Conservation (phyloP, 2,113 vertebrate genomes). For the Nycticorax nycticorax region DNA sequence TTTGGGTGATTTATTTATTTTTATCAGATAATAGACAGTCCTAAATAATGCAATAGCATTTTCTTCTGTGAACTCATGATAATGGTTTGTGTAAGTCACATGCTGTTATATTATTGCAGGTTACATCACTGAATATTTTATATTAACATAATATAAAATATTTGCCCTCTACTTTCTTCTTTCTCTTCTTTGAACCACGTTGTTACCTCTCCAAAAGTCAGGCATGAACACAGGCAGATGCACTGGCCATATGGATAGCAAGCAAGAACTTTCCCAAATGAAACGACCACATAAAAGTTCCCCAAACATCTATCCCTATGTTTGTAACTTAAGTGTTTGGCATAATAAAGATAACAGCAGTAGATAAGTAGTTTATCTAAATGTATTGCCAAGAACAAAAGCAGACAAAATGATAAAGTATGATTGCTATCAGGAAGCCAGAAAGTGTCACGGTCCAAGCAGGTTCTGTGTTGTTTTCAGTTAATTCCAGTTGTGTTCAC, state of each 20-base stretch:
- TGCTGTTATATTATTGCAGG: neutral
- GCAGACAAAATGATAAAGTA: conserved; percentile 20
- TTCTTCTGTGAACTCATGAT: neutral
- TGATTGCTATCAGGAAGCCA: conserved; percentile 36
- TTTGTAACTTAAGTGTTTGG: conserved; percentile 54
- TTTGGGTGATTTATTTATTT: neutral
- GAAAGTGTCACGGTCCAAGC: neutral
- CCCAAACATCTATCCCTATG: neutral
- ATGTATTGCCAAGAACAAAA: conserved; percentile 53
- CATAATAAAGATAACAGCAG: conserved; percentile 59
- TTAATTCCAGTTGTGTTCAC: conserved; percentile 1
- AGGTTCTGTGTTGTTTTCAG: conserved; percentile 18
- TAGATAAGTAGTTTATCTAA: conserved; percentile 53
- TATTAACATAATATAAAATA: neutral
- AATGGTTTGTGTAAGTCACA: neutral
- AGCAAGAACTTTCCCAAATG: conserved; percentile 38
- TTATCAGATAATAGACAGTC: neutral
- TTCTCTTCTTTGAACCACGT: conserved; percentile 5
- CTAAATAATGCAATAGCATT: neutral
- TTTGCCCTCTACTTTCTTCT: neutral
- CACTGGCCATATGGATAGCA: conserved; percentile 22
- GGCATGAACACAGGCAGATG: neutral
- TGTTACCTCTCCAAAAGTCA: conserved; percentile 20
- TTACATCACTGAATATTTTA: neutral
- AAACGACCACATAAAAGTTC: conserved; percentile 62